Evolutionary conservation across 2,888 invertebrate genomes (phyloP).

Genomic region (Perdita meconis): DNA sequence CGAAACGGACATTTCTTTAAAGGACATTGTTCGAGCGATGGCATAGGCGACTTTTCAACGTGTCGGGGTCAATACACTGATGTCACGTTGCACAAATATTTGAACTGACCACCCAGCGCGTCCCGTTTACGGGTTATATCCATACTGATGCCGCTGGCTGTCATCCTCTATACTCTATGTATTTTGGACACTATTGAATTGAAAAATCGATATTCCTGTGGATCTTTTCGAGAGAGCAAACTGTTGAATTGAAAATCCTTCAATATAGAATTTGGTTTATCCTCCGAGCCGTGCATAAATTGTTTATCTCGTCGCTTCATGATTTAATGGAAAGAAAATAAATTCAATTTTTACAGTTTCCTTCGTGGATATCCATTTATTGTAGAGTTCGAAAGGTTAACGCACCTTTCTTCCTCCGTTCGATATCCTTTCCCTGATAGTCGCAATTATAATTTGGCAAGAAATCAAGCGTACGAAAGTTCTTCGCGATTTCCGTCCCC

Average conservation of each 20-base stretch:
- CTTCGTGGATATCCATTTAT: too few species aligned
- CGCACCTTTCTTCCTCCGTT: too few species aligned
- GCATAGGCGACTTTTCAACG: conserved; percentile 6
- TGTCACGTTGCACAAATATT: conserved; percentile 78
- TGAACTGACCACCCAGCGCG: conserved; percentile 49
- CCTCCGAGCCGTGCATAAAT: neutral
- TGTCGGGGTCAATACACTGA: conserved; percentile 66
- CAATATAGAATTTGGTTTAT: neutral
- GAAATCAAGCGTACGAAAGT: conserved; percentile 15
- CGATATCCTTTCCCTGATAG: neutral
- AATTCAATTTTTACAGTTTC: too few species aligned
- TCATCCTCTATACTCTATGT: neutral
- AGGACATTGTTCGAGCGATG: neutral
- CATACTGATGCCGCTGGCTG: conserved; percentile 7
- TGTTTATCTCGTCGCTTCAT: too few species aligned
- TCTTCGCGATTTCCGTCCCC: conserved; percentile 5
- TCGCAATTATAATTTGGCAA: conserved; percentile 6
- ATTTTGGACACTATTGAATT: neutral
- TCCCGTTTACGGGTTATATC: conserved; percentile 11
- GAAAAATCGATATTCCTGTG: neutral
- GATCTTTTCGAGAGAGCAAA: neutral
- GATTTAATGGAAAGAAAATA: too few species aligned
- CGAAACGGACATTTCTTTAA: neutral
- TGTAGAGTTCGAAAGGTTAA: too few species aligned
- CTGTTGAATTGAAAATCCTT: neutral